Evolutionary conservation across 2,113 vertebrate species (phyloP), one percentile per base, ranked within the genome.

Genomic region (Equus przewalskii): DNA sequence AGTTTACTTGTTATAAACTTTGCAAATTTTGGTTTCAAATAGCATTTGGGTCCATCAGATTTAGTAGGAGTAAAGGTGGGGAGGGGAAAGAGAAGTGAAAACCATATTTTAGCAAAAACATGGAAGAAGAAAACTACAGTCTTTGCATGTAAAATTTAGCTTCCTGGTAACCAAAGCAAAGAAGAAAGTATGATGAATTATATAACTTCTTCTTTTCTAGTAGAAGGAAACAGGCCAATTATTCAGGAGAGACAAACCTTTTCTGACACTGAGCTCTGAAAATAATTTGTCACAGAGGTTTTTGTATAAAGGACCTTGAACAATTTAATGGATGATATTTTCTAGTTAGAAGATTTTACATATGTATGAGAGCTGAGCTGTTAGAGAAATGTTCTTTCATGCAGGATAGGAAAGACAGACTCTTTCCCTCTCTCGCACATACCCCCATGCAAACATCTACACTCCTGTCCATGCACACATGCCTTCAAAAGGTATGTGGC

Each of bases 141-240:
- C 33, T 73, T 93, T 86, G 26, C 58, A 36, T 51, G 72, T 56
- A 82, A 79, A 79, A 86, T 88, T 94, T 84, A 92, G 91, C 97
- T 96, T 97, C 94, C 93, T 72, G 64, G 96, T 97, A 96, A 93
- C 89, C 72, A 83, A 97, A 22, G 93, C 82, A 83, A 96, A 89
- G 83, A 96, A 56, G 56, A 92, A 93, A 97, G 54, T 30, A 33
- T 10, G 46, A 49, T 22, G 67, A 54, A 44, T 69, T 96, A 88
- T 0, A 1, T 82, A 78, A 73, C 16, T 36, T 64, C 62, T 56
- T 73, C 36, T 65, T 92, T 88, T 58, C 73, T 69, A 86, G 49
- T 65, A 67, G 65, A 80, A 82, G 83, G 58, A 49, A 93, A 86
- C 33, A 92, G 65, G 33, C 44, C 89, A 60, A 19, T 95, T 93